Base-by-base conservation (phyloP, 2,113 vertebrate genomes). In the Sinocyclocheilus grahami region DNA sequence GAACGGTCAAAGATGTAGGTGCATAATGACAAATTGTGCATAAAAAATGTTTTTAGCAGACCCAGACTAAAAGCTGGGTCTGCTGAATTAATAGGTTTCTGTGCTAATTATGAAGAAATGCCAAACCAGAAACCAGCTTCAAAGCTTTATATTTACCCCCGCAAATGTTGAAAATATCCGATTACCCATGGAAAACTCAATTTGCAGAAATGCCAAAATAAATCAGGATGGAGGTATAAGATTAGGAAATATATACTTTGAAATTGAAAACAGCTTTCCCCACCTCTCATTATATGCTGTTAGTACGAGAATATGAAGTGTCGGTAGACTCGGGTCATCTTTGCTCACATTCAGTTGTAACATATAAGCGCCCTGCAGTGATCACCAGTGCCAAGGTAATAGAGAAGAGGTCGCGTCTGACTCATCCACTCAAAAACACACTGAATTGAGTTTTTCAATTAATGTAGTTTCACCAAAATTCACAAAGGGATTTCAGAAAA, bases 371-470 rank as follows among this genome's bases (percentile, higher is more conserved):
- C 51, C 22, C 33, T 55, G 67, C 51, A n/a, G 51, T 84, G 51
- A 74, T 74, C 24, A 3, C 30, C 62, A 65, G 7, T 1, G 27
- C 63, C 18, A 10, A 33, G 65, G 81, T 83, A 71, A 71, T 22
- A n/a, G 65, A 53, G 46, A 80, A 63, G 30, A 71, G 65, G 81
- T 37, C 65, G 10, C 5, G 27, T 55, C 46, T 83, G 81, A 83
- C 81, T 83, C 82, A 74, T 24, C 30, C 82, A 74, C 82, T 42
- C 69, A 18, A 30, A 84, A 84, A 84, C 51, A 24, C 48, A 72
- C 24, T 58, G 30, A 74, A 83, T 74, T 55, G 69, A 51, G 22
- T 58, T 42, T 83, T 53, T 71, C 48, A 83, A 18, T 84, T 7
- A 74, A 74, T 14, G 22, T 14, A 53, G 27, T 53, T 82, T 30